A percentile compares a stretch with the other conserved stretches of the same genome.
Evolutionary conservation across 2,113 vertebrate species (phyloP).

Genomic region (Phylloscopus trochilus): DNA sequence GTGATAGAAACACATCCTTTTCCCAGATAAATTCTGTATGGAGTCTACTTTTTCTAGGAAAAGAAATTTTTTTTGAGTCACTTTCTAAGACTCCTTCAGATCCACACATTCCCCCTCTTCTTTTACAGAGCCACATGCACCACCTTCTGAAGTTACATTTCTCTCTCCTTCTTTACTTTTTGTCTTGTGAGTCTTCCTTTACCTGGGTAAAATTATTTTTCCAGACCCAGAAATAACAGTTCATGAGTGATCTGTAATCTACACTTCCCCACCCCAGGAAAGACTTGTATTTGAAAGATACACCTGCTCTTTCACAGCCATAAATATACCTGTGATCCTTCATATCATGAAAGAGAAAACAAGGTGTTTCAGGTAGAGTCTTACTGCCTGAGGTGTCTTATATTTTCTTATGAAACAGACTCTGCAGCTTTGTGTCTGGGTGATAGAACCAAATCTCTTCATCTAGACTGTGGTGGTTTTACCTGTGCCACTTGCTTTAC

Average conservation of each 20-base stretch:
- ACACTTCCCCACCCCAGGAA: neutral
- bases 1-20: neutral
- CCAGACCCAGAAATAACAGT: neutral
- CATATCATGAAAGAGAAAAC: neutral
- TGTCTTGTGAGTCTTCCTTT: neutral
- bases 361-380: neutral
- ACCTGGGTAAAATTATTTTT: neutral
- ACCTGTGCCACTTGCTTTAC: neutral
- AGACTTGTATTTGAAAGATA: neutral
- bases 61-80: neutral
- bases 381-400: neutral
- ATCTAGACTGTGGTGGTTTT: neutral
- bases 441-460: neutral
- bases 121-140: neutral
- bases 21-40: neutral
- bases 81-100: neutral
- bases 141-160: neutral
- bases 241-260: neutral
- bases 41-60: neutral
- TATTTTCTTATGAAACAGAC: neutral
- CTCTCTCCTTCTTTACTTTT: neutral
- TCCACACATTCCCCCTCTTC: neutral
- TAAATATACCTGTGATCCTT: neutral
- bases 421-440: neutral
- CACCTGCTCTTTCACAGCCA: neutral